phyloP scores from a whole-genome alignment of 2,888 invertebrate genomes.

The Icerya purchasi region DNA sequence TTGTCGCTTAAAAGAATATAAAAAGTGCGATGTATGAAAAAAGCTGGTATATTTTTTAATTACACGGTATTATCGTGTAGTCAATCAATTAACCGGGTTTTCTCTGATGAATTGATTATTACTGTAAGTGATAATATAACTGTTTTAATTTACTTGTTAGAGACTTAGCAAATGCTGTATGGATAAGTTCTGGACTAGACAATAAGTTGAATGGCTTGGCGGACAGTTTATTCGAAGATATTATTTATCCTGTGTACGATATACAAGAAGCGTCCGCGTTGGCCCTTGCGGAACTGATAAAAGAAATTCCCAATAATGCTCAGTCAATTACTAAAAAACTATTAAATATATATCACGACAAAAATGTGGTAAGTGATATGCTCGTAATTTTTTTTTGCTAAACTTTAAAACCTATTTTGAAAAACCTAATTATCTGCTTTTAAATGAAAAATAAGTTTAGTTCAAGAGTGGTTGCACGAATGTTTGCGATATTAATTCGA shows the following conservation, averaged over 20 bases:
- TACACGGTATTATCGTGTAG: too few species aligned
- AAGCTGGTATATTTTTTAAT: too few species aligned
- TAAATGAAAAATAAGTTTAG: too few species aligned
- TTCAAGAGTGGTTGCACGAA: too few species aligned
- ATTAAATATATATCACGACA: conserved; percentile 50
- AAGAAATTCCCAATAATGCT: conserved; percentile 26
- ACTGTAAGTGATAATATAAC: not conserved
- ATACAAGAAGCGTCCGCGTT: conserved; percentile 64
- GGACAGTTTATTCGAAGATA: conserved; percentile 39
- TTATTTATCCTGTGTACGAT: conserved; percentile 58
- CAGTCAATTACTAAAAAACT: conserved; percentile 26
- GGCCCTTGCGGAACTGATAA: conserved; percentile 48
- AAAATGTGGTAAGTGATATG: conserved; percentile 36
- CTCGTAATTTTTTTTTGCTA: not conserved
- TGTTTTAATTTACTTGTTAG: conserved; percentile 22
- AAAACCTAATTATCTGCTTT: too few species aligned
- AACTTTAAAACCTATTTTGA: too few species aligned
- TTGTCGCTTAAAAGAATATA: not conserved
- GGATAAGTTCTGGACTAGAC: conserved; percentile 33
- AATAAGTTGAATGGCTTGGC: conserved; percentile 31
- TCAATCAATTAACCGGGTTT: too few species aligned
- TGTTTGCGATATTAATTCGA: too few species aligned
- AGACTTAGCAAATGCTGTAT: conserved; percentile 37
- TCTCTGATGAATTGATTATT: too few species aligned
- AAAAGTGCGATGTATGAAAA: not conserved